Percentiles rank a stretch among this genome's conserved stretches.
Conservation (phyloP, 35 echinoderm and acorn worm genomes). For the Ophiothrix spiculata region DNA sequence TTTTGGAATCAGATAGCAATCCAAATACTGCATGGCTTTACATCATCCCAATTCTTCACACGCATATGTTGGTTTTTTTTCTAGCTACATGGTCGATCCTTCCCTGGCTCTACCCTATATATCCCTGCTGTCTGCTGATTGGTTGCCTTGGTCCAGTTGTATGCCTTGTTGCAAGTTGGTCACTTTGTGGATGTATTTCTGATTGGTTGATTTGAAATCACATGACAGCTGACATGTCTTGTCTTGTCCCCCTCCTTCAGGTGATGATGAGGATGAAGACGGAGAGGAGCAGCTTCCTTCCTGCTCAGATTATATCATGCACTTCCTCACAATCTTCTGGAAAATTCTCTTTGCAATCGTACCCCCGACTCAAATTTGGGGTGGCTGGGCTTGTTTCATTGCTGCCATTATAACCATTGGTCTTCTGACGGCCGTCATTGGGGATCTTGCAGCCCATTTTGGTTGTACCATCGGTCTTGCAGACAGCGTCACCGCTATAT, state of each 20-base stretch:
- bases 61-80: too few relatives aligned
- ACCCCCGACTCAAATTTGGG: constrained; percentile 85
- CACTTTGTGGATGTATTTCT: too few relatives aligned
- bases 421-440: constrained; percentile 80
- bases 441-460: constrained; percentile 85
- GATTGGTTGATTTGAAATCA: too few relatives aligned
- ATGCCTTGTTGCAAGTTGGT: too few relatives aligned
- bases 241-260: constrained; percentile 28
- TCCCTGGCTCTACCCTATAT: too few relatives aligned
- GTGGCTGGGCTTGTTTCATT: constrained; percentile 90
- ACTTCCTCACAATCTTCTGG: constrained; percentile 99
- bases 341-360: constrained; percentile 97
- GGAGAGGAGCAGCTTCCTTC: constrained; percentile 96
- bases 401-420: constrained; percentile 86
- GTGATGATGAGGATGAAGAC: constrained; percentile 78
- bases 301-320: constrained; percentile 95
- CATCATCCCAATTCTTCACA: too few relatives aligned
- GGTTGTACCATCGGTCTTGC: constrained; percentile 81
- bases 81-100: too few relatives aligned
- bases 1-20: too few relatives aligned
- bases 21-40: too few relatives aligned
- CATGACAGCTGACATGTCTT: too few relatives aligned
- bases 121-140: too few relatives aligned
- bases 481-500: constrained; percentile 92
- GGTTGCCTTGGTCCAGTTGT: too few relatives aligned